Evolutionary conservation across 2,797 vertebrate species (phyloP).

Genomic region (Rhinatrema bivittatum): DNA sequence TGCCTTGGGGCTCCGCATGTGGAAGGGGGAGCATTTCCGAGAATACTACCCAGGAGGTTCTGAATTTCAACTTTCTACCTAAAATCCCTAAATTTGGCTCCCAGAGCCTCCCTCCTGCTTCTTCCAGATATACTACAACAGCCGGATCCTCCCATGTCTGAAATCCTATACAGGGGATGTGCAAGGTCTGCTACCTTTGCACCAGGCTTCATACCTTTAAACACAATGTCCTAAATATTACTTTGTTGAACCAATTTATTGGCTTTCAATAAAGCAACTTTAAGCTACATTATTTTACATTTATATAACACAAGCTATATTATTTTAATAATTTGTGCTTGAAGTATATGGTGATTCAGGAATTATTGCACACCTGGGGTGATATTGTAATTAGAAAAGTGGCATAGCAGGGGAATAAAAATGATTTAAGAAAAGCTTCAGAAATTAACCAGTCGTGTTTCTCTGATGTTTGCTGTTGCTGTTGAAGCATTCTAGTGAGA

Average conservation of each 20-base stretch:
- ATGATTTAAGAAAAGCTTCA: constrained; percentile 45
- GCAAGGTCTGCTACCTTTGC: too few relatives aligned
- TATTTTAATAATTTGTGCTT: constrained; percentile 52
- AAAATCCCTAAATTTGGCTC: too few relatives aligned
- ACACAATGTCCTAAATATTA: constrained; percentile 22
- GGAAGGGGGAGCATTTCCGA: too few relatives aligned
- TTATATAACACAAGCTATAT: constrained; percentile 38
- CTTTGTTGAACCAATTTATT: constrained; percentile 31
- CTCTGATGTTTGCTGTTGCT: constrained; percentile 41
- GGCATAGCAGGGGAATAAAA: constrained; percentile 49
- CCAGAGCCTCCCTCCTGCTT: too few relatives aligned
- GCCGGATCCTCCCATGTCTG: too few relatives aligned
- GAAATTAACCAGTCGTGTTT: constrained; percentile 52
- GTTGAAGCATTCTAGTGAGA: constrained; percentile 34
- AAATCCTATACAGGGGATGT: too few relatives aligned
- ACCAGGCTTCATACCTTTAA: constrained; percentile 30
- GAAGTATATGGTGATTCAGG: constrained; percentile 47
- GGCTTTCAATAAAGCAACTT: constrained; percentile 35
- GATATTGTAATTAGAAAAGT: constrained; percentile 55
- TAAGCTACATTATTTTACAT: constrained; percentile 36
- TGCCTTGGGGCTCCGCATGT: too few relatives aligned
- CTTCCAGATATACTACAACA: too few relatives aligned
- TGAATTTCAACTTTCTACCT: too few relatives aligned
- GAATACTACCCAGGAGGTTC: too few relatives aligned
- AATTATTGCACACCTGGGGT: constrained; percentile 54